A percentile compares a stretch with the other conserved stretches of the same genome.
Conservation (phyloP, 2,113 vertebrate genomes). For the Rhabdornis inornatus region DNA sequence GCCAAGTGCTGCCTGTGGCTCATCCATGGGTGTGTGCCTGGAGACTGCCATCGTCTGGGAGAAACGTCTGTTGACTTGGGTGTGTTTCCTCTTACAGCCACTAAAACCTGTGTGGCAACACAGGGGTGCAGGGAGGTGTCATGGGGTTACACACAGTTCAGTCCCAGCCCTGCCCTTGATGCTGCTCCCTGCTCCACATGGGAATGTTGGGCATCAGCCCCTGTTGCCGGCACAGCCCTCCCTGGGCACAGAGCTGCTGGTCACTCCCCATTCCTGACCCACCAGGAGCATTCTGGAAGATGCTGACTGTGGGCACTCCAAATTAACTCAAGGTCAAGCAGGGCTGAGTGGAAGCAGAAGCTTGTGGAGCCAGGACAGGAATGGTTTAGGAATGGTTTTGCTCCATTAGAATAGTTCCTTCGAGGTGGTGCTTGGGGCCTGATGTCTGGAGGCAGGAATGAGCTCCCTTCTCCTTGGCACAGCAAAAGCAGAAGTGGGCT, state of each 20-base stretch:
- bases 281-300: background rate
- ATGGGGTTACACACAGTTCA: background rate
- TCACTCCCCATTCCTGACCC: background rate
- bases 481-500: background rate
- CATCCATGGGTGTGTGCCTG: background rate
- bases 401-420: background rate
- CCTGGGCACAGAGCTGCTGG: background rate
- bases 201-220: background rate
- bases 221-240: rapidly evolving
- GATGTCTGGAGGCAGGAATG: background rate
- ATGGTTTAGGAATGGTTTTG: background rate
- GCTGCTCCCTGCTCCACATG: rapidly evolving
- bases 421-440: rapidly evolving
- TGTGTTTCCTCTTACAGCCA: background rate
- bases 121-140: background rate
- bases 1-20: background rate
- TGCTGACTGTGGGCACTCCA: background rate
- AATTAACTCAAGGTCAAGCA: background rate
- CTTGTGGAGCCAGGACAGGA: rapidly evolving
- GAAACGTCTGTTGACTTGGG: background rate
- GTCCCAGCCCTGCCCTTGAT: background rate
- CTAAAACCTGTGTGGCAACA: background rate
- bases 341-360: background rate
- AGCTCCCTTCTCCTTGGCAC: background rate
- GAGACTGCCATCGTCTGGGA: background rate